Evolutionary conservation across 2,888 invertebrate species (phyloP).

Genomic region (Melinaea menophilus): DNA sequence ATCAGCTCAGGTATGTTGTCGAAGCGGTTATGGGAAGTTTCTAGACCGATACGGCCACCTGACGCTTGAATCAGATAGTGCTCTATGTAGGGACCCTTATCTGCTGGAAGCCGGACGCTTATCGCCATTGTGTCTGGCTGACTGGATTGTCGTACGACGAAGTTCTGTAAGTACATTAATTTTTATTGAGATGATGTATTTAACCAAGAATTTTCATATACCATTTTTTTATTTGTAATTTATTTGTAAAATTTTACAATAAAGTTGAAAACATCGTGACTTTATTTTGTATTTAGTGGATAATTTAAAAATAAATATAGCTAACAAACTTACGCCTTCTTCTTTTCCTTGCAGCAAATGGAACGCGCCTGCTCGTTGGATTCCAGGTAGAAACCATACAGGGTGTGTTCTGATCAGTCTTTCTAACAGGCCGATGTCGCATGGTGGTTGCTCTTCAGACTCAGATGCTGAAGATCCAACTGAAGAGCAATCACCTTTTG

Average conservation of each 20-base stretch:
- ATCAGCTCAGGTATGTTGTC: constrained; percentile 94
- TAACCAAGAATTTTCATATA: background rate
- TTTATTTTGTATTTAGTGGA: too few relatives aligned
- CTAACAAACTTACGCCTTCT: constrained; percentile 55
- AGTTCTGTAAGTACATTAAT: constrained; percentile 81
- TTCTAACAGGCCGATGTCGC: constrained; percentile 91
- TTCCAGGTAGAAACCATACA: constrained; percentile 96
- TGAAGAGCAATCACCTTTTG: constrained; percentile 78
- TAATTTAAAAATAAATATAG: too few relatives aligned
- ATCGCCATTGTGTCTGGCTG: constrained; percentile 96
- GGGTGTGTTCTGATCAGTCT: constrained; percentile 94
- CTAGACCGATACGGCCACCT: constrained; percentile 88
- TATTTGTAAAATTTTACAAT: too few relatives aligned
- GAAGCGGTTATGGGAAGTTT: constrained; percentile 96
- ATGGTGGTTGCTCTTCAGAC: constrained; percentile 84
- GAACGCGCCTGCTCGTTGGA: constrained; percentile 94
- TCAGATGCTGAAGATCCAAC: constrained; percentile 76
- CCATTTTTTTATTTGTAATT: too few relatives aligned
- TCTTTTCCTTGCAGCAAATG: constrained; percentile 96
- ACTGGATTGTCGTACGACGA: constrained; percentile 96
- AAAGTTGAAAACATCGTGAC: too few relatives aligned
- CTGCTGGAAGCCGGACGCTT: constrained; percentile 91
- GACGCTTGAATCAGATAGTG: constrained; percentile 96
- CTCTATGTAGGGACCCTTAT: constrained; percentile 94
- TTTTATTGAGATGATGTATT: background rate